These are phyloP conservation scores for Idaea aversata DNA, from an alignment of 2,888 invertebrate genomes.

Conservation along the genomic window DNA sequence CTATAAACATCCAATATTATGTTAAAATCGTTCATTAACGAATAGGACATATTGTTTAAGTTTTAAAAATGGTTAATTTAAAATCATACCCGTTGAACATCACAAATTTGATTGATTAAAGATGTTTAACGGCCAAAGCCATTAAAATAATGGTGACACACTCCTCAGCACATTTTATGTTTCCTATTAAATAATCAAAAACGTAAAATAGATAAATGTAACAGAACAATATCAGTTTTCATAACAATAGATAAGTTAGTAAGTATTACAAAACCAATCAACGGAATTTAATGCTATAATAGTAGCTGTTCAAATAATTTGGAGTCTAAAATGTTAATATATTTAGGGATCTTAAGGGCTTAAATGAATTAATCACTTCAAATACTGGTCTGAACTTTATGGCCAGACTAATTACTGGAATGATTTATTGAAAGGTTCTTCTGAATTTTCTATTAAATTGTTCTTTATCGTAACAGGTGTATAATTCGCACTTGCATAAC, in stretches of 20 bases:
- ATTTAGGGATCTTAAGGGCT: not conserved
- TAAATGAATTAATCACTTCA: not conserved
- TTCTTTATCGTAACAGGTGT: slow-evolving; percentile 20
- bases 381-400: not conserved
- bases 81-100: not conserved
- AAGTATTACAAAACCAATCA: not conserved
- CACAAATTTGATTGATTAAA: not conserved
- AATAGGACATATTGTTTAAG: not conserved
- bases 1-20: slow-evolving; percentile 18
- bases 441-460: slow-evolving; percentile 12
- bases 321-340: not conserved
- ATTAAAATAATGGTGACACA: not conserved
- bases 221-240: not conserved
- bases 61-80: not conserved
- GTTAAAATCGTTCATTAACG: slow-evolving; percentile 13
- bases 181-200: not conserved
- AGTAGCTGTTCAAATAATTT: not conserved
- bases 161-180: not conserved
- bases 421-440: slow-evolving; percentile 15
- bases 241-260: not conserved
- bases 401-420: slow-evolving; percentile 5
- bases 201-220: not conserved
- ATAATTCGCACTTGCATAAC: slow-evolving; percentile 23
- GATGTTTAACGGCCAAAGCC: not conserved
- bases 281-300: not conserved